phyloP scores from a whole-genome alignment of 2,888 invertebrate species.

The Eubasilissa splendida region DNA sequence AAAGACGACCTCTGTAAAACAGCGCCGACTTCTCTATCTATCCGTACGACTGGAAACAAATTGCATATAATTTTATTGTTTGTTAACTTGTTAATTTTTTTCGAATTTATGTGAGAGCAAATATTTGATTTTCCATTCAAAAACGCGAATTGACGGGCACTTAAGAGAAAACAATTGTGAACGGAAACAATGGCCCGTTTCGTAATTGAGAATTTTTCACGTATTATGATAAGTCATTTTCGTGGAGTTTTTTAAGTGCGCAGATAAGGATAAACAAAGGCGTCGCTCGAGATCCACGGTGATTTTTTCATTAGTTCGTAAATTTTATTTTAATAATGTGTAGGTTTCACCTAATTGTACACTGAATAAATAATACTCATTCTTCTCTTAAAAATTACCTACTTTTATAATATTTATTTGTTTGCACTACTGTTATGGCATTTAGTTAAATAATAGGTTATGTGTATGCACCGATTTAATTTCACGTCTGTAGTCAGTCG shows the following conservation, averaged over 20 bases:
- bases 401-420: no score
- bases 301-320: neutral
- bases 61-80: slow-evolving; percentile 24
- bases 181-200: slow-evolving; percentile 27
- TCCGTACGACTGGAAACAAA: neutral
- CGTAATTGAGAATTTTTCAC: slow-evolving; percentile 24
- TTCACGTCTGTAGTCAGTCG: no score
- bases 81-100: slow-evolving; percentile 26
- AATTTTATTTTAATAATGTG: neutral
- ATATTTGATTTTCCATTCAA: slow-evolving; percentile 14
- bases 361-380: no score
- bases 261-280: slow-evolving; percentile 5
- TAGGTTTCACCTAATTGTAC: no score
- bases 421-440: no score
- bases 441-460: no score
- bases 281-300: neutral
- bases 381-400: no score
- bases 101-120: slow-evolving; percentile 32
- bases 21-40: neutral
- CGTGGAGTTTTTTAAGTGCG: neutral
- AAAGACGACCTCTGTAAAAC: neutral
- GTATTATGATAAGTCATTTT: slow-evolving; percentile 30
- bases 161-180: slow-evolving; percentile 20
- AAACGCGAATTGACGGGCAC: slow-evolving; percentile 18
- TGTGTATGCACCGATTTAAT: no score